phyloP scores from a whole-genome alignment of 2,113 vertebrate species.

The Acinonyx jubatus region DNA sequence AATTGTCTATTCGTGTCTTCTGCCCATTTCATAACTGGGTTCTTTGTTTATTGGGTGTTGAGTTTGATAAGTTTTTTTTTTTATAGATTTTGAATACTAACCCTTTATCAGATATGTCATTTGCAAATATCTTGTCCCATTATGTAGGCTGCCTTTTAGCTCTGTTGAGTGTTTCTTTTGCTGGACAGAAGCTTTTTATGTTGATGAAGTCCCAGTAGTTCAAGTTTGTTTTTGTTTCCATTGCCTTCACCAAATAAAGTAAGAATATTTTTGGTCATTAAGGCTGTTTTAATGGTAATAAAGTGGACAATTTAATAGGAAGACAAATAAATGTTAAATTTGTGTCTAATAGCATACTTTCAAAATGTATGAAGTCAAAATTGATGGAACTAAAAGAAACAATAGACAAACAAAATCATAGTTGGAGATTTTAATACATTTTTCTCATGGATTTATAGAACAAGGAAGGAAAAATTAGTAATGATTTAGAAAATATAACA shows the following conservation, averaged over 20 bases:
- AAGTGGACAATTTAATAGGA: neutral
- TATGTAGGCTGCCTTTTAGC: too few species aligned
- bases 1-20: too few species aligned
- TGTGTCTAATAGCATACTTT: neutral
- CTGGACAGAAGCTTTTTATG: too few species aligned
- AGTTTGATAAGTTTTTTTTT: too few species aligned
- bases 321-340: neutral
- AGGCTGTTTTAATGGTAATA: neutral
- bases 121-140: too few species aligned
- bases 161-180: too few species aligned
- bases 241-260: neutral
- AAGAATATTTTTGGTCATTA: neutral
- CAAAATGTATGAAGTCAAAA: neutral
- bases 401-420: neutral
- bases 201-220: too few species aligned
- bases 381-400: neutral
- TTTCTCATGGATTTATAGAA: neutral
- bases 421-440: neutral
- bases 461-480: neutral
- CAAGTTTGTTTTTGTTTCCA: too few species aligned
- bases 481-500: neutral
- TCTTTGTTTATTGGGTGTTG: too few species aligned
- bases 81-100: too few species aligned
- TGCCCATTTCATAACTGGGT: too few species aligned
- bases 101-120: too few species aligned